Base-by-base conservation (phyloP, 2,113 vertebrate genomes). In the Crotalus helleri region DNA sequence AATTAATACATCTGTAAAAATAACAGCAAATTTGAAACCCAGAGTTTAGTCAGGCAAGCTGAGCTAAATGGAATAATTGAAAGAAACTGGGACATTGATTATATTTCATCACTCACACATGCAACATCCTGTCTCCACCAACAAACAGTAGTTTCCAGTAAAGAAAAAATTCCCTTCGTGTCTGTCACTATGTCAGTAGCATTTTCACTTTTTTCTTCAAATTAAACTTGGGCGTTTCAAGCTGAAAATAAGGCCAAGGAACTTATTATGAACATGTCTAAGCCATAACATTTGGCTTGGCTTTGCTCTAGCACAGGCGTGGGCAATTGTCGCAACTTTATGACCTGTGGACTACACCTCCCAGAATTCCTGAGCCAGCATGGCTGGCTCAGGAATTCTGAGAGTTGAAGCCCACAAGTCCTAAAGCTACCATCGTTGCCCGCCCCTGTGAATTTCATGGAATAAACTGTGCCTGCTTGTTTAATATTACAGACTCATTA, bases 1-100 rank as follows among this genome's bases (percentile, higher is more conserved):
- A 94, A 91, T 95, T 93, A 54, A 93, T 96, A 96, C 97, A 98
- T 98, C 97, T 98, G 97, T 97, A 81, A 96, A 98, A 97, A 97
- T 96, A 97, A 97, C 0, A 11, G 39, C 92, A 53, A 21, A 74
- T 89, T 96, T 97, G 95, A 95, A 95, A 93, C 94, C 93, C 91
- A 81, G 94, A 53, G 90, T 1, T 44, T 91, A 59, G 95, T 59
- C 89, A 85, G 95, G 94, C 92, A 87, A 96, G 93, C 91, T 92
- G 96, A 96, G 96, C 94, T 95, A 93, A 96, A 95, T 11, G 26
- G 88, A 94, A 92, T 96, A 95, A 97, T 97, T 95, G 87, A 94
- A 95, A 97, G 95, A 93, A 95, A 95, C 93, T 94, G 96, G 95
- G 96, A 96, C 96, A 94, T 96, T 95, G 93, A 29, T 87, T 92